phyloP scores from a whole-genome alignment of 2,797 vertebrate species.

The Periparus ater region DNA sequence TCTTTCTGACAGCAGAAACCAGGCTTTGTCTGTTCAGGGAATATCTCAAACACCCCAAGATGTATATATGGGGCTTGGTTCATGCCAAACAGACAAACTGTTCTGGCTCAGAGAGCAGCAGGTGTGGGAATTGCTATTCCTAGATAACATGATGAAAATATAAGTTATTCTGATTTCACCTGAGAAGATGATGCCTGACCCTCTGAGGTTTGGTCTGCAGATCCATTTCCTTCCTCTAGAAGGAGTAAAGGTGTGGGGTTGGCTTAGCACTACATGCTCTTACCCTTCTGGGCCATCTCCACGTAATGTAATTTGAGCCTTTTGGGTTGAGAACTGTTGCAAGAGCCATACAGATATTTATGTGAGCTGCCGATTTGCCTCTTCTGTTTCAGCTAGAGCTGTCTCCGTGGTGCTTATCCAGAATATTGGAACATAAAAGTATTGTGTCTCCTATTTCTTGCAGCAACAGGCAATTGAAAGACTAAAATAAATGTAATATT shows the following conservation, averaged over 20 bases:
- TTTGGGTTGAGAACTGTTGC: not conserved
- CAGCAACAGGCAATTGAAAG: not conserved
- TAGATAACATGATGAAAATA: not conserved
- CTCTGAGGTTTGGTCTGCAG: not conserved
- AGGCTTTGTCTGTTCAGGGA: not conserved
- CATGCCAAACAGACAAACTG: not conserved
- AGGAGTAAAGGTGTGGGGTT: not conserved
- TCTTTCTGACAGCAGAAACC: not conserved
- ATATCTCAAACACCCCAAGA: not conserved
- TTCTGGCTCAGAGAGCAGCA: constrained; percentile 5
- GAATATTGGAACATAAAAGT: not conserved
- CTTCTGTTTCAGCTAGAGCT: not conserved
- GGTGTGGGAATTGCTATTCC: not conserved
- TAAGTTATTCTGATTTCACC: not conserved
- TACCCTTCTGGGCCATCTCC: not conserved
- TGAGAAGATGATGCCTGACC: not conserved
- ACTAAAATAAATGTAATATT: constrained; percentile 7
- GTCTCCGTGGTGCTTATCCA: not conserved
- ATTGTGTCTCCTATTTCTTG: not conserved
- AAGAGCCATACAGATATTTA: not conserved
- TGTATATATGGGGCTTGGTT: not conserved
- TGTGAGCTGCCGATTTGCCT: not conserved
- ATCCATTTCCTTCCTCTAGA: not conserved
- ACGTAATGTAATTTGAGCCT: not conserved
- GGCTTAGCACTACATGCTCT: not conserved